Evolutionary conservation across 2,888 invertebrate species (phyloP).

Genomic region (Leucophenga maculata): DNA sequence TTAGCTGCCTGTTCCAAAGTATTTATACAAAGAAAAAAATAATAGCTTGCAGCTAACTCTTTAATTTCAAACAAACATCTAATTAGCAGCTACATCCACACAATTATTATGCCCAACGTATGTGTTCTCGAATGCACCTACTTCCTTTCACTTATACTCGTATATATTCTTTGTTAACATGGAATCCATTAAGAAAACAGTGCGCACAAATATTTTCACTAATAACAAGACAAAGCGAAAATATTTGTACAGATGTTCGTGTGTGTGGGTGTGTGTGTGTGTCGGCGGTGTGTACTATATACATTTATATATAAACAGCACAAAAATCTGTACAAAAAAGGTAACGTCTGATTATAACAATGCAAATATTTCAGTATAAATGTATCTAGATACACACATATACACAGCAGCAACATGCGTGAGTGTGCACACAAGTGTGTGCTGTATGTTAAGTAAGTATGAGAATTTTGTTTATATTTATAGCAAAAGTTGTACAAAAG

Average conservation of each 20-base stretch:
- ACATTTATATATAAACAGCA: not conserved
- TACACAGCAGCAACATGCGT: not conserved
- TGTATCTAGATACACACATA: not conserved
- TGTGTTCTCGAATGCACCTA: not conserved
- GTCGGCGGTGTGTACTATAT: not conserved
- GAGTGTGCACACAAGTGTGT: not conserved
- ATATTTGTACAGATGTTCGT: slow-evolving; percentile 21
- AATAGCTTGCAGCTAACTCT: slow-evolving; percentile 24
- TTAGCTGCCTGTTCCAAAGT: too few species aligned
- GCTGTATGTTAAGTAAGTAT: not conserved
- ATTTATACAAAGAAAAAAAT: too few species aligned
- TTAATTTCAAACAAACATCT: slow-evolving; percentile 9
- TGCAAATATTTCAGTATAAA: not conserved
- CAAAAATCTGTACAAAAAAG: slow-evolving; percentile 2
- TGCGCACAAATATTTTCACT: slow-evolving; percentile 22
- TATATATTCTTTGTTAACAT: slow-evolving; percentile 42
- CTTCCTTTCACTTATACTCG: slow-evolving; percentile 43
- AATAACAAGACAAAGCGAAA: slow-evolving; percentile 16
- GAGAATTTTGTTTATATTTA: slow-evolving; percentile 18
- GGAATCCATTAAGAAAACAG: slow-evolving; percentile 22
- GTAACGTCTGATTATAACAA: slow-evolving; percentile 20
- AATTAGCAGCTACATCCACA: slow-evolving; percentile 40
- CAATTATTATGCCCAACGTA: slow-evolving; percentile 24
- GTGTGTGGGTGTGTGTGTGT: not conserved
- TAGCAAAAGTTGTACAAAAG: slow-evolving; percentile 17